A percentile compares a stretch with the other conserved stretches of the same genome.
Evolutionary conservation across 2,797 vertebrate genomes (phyloP).

Genomic region (Emys orbicularis): DNA sequence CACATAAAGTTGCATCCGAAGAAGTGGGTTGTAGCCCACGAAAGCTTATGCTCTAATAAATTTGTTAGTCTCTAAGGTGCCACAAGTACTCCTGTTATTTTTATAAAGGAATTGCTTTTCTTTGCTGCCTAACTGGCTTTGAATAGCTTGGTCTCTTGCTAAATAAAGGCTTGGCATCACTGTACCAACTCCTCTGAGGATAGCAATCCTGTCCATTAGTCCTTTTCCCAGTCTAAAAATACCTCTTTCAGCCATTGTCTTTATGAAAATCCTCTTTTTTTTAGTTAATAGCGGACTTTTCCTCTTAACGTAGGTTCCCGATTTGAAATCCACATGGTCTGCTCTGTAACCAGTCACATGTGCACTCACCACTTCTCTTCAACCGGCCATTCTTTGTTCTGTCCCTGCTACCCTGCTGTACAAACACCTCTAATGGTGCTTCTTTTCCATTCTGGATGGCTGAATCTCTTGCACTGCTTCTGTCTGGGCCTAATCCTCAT

Average conservation of each 20-base stretch:
- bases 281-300: not conserved
- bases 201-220: not conserved
- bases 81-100: too few relatives aligned
- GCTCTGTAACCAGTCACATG: not conserved
- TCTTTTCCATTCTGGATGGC: not conserved
- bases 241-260: not conserved
- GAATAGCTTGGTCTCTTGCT: not conserved
- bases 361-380: not conserved
- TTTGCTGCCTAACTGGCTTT: not conserved
- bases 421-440: not conserved
- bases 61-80: too few relatives aligned
- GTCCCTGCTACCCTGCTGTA: not conserved
- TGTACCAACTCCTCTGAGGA: not conserved
- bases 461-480: not conserved
- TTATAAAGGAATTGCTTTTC: not conserved
- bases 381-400: not conserved
- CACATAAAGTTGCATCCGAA: too few relatives aligned
- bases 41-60: too few relatives aligned
- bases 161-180: not conserved
- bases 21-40: too few relatives aligned
- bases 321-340: not conserved
- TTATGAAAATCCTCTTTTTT: not conserved
- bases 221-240: not conserved
- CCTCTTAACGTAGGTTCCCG: not conserved
- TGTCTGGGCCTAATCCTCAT: not conserved